phyloP scores from a whole-genome alignment of 2,113 vertebrate species.

The Lichenostomus cassidix region DNA sequence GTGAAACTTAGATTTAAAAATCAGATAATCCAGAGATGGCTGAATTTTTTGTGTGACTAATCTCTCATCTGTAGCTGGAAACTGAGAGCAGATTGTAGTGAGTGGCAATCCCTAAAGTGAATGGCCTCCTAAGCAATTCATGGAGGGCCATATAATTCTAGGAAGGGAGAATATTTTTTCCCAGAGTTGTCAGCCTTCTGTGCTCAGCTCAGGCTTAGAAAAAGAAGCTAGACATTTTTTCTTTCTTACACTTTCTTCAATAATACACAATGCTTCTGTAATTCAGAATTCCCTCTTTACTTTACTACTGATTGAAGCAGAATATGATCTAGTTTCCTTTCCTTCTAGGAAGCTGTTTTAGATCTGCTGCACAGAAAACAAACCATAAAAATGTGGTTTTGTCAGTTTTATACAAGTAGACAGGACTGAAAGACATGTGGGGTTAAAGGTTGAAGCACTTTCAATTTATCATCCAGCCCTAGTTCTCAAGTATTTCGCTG shows the following conservation, averaged over 20 bases:
- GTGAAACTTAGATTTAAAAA: neutral
- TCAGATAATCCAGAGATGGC: neutral
- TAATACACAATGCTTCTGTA: neutral
- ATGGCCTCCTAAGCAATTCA: neutral
- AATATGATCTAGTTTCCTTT: neutral
- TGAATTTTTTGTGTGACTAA: neutral
- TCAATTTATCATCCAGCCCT: constrained; percentile 29
- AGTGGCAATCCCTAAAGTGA: neutral
- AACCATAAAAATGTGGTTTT: constrained; percentile 29
- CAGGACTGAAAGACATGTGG: neutral
- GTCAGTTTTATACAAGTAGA: constrained; percentile 37
- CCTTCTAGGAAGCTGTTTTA: neutral
- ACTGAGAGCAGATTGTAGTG: neutral
- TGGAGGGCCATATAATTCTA: neutral
- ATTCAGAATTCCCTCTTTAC: neutral
- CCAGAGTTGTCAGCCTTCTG: neutral
- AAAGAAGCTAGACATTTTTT: neutral
- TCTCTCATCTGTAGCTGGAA: neutral
- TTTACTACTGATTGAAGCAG: neutral
- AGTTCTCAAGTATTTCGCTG: neutral
- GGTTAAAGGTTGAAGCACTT: constrained; percentile 41
- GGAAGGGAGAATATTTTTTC: neutral
- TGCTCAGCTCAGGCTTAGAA: neutral
- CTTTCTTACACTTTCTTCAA: neutral
- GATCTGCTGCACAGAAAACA: constrained; percentile 17